Evolutionary conservation across 1,140 invertebrate genomes (phyloP).

Genomic region (Venturia canescens): DNA sequence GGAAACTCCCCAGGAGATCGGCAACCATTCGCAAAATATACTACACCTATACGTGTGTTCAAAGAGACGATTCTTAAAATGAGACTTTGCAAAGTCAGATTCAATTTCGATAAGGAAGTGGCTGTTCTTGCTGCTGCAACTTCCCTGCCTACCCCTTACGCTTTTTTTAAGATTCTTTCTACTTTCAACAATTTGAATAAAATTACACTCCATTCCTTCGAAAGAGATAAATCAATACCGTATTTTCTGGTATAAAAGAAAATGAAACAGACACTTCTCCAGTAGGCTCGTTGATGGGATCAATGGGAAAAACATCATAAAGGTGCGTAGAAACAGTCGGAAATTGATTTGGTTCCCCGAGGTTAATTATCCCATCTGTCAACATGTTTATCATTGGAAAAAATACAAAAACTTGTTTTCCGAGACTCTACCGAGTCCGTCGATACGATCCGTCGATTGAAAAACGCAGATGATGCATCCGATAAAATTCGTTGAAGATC

Average conservation of each 20-base stretch:
- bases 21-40: not conserved
- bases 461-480: not conserved
- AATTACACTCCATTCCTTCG: not conserved
- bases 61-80: constrained; percentile 38
- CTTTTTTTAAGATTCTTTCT: not conserved
- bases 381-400: too few species aligned
- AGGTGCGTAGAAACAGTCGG: too few species aligned
- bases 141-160: not conserved
- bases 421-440: too few species aligned
- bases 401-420: too few species aligned
- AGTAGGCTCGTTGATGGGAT: too few species aligned
- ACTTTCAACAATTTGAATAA: not conserved
- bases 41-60: not conserved
- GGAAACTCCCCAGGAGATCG: not conserved
- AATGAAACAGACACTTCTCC: not conserved
- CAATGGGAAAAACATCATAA: too few species aligned
- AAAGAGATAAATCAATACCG: not conserved
- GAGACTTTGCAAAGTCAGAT: constrained; percentile 48
- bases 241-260: not conserved
- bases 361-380: too few species aligned
- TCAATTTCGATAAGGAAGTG: constrained; percentile 50
- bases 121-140: not conserved
- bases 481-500: not conserved
- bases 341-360: too few species aligned
- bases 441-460: too few species aligned